Conservation (phyloP, 2,113 vertebrate species). For the Hystrix brachyura region DNA sequence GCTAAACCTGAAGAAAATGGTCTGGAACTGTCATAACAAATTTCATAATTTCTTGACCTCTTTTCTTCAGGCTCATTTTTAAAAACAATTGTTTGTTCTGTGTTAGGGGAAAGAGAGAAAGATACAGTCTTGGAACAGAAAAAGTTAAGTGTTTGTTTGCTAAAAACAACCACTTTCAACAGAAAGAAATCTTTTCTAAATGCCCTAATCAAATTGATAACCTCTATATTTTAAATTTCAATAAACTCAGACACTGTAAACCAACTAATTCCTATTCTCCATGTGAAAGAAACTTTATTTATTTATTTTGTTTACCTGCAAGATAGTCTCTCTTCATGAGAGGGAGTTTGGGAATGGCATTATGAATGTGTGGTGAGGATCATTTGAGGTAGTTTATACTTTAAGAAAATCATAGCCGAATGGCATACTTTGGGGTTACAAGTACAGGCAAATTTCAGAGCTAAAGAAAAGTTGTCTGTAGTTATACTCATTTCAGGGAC, state of each 20-base stretch:
- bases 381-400: not conserved
- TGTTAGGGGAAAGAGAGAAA: not conserved
- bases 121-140: not conserved
- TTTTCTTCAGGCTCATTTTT: not conserved
- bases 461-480: not conserved
- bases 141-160: not conserved
- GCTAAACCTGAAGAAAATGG: not conserved
- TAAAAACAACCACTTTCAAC: not conserved
- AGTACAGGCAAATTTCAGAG: not conserved
- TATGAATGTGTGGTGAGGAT: not conserved
- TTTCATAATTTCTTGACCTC: not conserved
- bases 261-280: not conserved
- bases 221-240: not conserved
- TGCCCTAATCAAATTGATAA: not conserved
- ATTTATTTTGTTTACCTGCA: not conserved
- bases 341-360: not conserved
- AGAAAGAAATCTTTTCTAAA: not conserved
- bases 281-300: not conserved
- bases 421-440: not conserved
- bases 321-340: not conserved
- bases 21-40: not conserved
- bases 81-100: not conserved
- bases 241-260: not conserved
- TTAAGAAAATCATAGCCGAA: accelerated
- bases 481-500: not conserved